Evolutionary conservation across 2,888 invertebrate genomes (phyloP).

Genomic region (Limnephilus rhombicus): DNA sequence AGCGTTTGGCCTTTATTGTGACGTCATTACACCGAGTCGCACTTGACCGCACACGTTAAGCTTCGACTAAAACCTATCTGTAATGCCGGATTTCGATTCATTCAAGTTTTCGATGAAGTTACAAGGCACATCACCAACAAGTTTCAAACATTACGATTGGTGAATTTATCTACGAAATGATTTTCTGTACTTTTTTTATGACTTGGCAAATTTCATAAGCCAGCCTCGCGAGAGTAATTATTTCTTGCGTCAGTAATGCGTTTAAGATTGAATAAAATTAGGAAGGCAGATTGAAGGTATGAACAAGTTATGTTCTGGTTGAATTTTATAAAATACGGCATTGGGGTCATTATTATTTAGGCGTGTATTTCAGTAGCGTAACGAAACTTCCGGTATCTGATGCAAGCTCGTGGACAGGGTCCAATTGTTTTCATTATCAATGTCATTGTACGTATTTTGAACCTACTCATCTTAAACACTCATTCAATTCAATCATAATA

Average conservation of each 20-base stretch:
- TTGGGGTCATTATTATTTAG: neutral
- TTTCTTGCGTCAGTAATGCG: conserved; percentile 12
- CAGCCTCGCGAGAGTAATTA: neutral
- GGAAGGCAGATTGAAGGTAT: neutral
- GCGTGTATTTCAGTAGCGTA: neutral
- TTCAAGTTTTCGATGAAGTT: neutral
- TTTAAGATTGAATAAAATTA: neutral
- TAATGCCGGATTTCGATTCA: conserved; percentile 6
- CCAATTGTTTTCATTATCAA: too few species aligned
- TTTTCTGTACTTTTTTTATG: neutral
- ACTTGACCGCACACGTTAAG: conserved; percentile 40
- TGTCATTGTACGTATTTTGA: too few species aligned
- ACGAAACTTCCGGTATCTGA: neutral
- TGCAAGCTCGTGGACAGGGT: neutral
- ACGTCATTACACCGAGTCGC: conserved; percentile 30
- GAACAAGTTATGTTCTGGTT: neutral
- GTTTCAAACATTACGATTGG: neutral
- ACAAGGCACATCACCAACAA: neutral
- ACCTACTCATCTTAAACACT: too few species aligned
- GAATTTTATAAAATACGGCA: neutral
- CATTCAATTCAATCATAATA: too few species aligned
- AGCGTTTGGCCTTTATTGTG: conserved; percentile 44
- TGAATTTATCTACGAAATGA: neutral
- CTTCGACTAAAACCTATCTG: conserved; percentile 17
- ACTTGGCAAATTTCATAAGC: neutral